Base-by-base conservation (phyloP, 2,888 invertebrate species). In the Alviniconcha strummeri region DNA sequence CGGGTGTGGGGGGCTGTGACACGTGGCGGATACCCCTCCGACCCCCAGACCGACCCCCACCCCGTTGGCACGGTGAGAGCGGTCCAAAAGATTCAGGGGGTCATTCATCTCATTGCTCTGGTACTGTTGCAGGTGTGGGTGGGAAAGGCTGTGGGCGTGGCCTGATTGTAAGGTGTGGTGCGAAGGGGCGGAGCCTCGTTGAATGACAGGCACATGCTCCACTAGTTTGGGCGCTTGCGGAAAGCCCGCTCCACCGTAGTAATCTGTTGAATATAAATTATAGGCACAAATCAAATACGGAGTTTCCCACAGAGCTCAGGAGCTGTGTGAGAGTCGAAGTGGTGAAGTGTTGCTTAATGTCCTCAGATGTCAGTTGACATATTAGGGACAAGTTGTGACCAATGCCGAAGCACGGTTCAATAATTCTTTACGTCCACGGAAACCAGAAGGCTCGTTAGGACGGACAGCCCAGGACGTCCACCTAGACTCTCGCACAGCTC, bases 131-230 rank as follows among this genome's bases (percentile, higher is more conserved):
- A 76, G 15, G n/a, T 72, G 82, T 79, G 74, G 80, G 54, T 84
- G 82, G n/a, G 72, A 57, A 17, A 57, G 69, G n/a, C 64, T 60
- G 19, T 67, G 69, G 71, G 71, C 54, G 64, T 80, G 81, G 13
- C 57, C 60, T 3, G 71, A 80, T 71, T 81, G 81, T 72, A 87
- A 86, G 56, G 79, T 75, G 17, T 83, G 77, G 69, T 87, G 87
- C 79, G 88, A 86, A 15, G 88, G 81, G n/a, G 87, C 78, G 8
- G 88, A 86, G 55, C 87, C 85, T 2, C 91, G 87, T 17, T 91
- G 92, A 8, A 92, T 92, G 17, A 92, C 92, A 0, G 92, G 90
- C 55, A 92, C 91, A 84, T 92, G 91, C 83, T 92, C 92, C n/a
- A 89, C 92, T 36, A 90, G 84, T 81, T 91, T 92, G 57, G 89